Percentiles rank a stretch among this genome's conserved stretches.
These are phyloP conservation scores for Xanthia icteritia DNA, from an alignment of 2,888 invertebrate genomes.

Conservation along the genomic window DNA sequence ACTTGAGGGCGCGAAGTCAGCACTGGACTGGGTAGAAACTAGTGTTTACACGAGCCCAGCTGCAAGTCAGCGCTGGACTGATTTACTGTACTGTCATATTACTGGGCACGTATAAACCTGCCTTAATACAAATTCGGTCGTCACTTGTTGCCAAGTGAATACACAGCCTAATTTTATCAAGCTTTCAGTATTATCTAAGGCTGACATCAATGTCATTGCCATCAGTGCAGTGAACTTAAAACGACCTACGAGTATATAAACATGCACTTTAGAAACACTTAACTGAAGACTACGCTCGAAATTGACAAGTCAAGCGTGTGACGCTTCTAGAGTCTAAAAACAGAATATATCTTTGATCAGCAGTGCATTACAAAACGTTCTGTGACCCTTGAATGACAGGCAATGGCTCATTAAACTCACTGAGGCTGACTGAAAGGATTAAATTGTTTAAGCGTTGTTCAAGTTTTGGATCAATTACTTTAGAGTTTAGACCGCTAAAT, in stretches of 20 bases:
- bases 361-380: constrained; percentile 37
- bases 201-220: constrained; percentile 16
- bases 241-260: background rate
- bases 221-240: constrained; percentile 29
- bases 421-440: constrained; percentile 14
- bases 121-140: too few relatives aligned
- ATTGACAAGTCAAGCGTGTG: constrained; percentile 46
- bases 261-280: constrained; percentile 37
- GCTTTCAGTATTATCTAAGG: background rate
- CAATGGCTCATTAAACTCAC: constrained; percentile 40
- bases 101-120: too few relatives aligned
- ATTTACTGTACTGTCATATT: too few relatives aligned
- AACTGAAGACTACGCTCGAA: constrained; percentile 17
- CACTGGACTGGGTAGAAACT: too few relatives aligned
- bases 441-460: constrained; percentile 4
- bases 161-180: background rate
- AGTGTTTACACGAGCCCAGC: too few relatives aligned
- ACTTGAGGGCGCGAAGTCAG: too few relatives aligned
- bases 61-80: too few relatives aligned
- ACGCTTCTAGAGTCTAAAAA: constrained; percentile 34
- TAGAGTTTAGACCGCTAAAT: background rate
- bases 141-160: background rate
- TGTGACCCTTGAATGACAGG: constrained; percentile 37
- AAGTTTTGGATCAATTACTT: constrained; percentile 11
- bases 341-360: constrained; percentile 55